Conservation (phyloP, 1,140 invertebrate genomes). For the Drosophila grimshawi region DNA sequence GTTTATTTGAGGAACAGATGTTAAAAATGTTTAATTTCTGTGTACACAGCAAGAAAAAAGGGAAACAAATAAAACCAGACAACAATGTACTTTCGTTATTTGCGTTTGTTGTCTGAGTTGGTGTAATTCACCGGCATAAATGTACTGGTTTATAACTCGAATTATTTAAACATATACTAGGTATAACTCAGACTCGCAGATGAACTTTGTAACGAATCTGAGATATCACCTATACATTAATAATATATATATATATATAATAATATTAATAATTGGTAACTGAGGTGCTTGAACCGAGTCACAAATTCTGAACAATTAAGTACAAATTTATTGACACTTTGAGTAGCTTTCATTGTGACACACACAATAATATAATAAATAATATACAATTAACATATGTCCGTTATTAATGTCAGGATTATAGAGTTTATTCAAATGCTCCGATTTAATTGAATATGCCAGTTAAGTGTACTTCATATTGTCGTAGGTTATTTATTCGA, state of each 20-base stretch:
- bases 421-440: no score
- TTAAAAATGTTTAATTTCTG: slow-evolving; percentile 17
- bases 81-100: slow-evolving; percentile 38
- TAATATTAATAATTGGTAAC: slow-evolving; percentile 35
- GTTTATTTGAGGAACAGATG: slow-evolving; percentile 24
- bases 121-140: slow-evolving; percentile 53
- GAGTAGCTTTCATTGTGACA: no score
- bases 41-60: slow-evolving; percentile 36
- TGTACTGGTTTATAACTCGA: slow-evolving; percentile 39
- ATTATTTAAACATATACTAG: slow-evolving; percentile 22
- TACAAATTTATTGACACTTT: neutral
- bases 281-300: slow-evolving; percentile 52
- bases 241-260: neutral
- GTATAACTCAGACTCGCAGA: neutral
- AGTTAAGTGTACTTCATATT: neutral
- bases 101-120: neutral
- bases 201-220: no score
- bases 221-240: no score
- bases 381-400: no score
- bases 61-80: slow-evolving; percentile 28
- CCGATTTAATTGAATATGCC: neutral
- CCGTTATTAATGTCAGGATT: no score
- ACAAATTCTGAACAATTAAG: neutral
- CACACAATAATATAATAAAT: no score
- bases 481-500: neutral